Percentiles rank a stretch among this genome's conserved stretches.
These are phyloP conservation scores for Apogon talboti DNA, from an alignment of 2,797 vertebrate genomes.

Conservation along the genomic window DNA sequence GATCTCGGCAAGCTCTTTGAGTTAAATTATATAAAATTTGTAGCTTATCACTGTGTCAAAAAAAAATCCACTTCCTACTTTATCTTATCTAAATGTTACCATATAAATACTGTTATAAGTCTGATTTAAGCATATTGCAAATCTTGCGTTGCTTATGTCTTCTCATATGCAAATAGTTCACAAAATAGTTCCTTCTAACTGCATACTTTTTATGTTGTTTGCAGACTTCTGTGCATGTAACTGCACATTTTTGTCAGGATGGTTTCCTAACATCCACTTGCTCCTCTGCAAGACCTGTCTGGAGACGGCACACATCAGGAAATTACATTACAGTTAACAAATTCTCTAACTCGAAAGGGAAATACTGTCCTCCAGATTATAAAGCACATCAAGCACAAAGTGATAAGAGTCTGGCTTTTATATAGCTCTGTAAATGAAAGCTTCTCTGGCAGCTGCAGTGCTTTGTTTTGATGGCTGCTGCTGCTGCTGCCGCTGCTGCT, in stretches of 20 bases:
- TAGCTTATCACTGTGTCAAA: not conserved
- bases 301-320: not conserved
- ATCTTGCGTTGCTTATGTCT: too few relatives aligned
- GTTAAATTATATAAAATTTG: not conserved
- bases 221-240: not conserved
- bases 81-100: too few relatives aligned
- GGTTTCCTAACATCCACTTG: not conserved
- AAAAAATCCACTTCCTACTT: too few relatives aligned
- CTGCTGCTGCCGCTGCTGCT: slow-evolving; percentile 36
- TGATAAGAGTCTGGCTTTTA: slow-evolving; percentile 22
- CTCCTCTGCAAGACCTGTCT: not conserved
- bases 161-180: not conserved
- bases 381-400: not conserved
- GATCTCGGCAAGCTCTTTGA: not conserved
- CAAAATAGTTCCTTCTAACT: not conserved
- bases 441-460: slow-evolving; percentile 34
- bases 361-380: slow-evolving; percentile 14
- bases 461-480: slow-evolving; percentile 12
- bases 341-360: slow-evolving; percentile 8
- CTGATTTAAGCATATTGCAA: too few relatives aligned
- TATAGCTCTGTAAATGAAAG: slow-evolving; percentile 16
- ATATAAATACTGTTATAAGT: too few relatives aligned
- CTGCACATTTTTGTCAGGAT: not conserved
- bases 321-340: not conserved
- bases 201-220: not conserved